Conservation (phyloP, 1,140 invertebrate species). For the Heterodera carotae region DNA sequence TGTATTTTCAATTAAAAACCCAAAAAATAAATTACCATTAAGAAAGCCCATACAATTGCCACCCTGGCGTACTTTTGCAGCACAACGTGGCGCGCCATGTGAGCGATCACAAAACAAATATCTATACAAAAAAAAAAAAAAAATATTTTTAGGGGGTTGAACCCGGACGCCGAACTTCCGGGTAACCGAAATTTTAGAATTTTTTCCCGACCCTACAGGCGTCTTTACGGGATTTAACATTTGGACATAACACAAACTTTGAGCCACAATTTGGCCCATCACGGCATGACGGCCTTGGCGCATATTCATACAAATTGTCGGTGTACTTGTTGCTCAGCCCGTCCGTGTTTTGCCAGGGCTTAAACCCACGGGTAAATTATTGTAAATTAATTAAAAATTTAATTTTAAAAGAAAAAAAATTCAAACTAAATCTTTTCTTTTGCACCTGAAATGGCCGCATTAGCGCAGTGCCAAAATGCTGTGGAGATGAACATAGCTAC, state of each 20-base stretch:
- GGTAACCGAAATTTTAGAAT: too few species aligned
- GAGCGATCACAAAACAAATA: constrained; percentile 62
- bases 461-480: constrained; percentile 55
- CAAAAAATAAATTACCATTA: constrained; percentile 17
- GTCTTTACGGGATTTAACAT: too few species aligned
- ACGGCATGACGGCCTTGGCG: constrained; percentile 56
- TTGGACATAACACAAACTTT: constrained; percentile 40
- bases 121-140: constrained; percentile 27
- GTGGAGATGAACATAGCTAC: constrained; percentile 36
- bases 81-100: constrained; percentile 50
- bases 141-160: too few species aligned
- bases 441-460: constrained; percentile 49
- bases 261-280: constrained; percentile 54
- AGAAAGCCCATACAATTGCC: constrained; percentile 47
- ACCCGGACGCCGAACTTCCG: too few species aligned
- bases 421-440: background rate
- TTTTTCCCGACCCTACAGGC: too few species aligned
- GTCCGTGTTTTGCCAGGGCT: constrained; percentile 61
- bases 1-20: background rate
- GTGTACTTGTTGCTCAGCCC: constrained; percentile 61
- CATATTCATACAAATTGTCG: constrained; percentile 61
- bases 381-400: background rate
- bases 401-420: background rate
- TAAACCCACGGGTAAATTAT: background rate
- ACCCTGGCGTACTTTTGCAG: constrained; percentile 55